Evolutionary conservation across 2,797 vertebrate species (phyloP), one percentile per base, ranked within the genome.

Genomic region (Falco concolor): DNA sequence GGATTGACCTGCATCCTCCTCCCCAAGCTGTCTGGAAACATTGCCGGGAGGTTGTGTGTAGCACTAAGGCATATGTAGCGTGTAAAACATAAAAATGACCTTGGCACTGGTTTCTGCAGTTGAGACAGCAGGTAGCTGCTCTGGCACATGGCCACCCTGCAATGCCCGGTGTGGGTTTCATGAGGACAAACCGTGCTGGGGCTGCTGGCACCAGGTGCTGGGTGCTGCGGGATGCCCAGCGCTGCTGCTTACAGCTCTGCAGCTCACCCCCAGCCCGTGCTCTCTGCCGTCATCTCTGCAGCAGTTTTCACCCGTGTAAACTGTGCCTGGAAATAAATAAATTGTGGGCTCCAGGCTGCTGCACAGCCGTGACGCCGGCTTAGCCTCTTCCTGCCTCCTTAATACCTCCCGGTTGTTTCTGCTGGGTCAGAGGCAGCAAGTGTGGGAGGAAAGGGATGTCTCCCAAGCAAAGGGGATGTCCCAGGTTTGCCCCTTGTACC

Each of bases 1-100:
- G 38, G 19, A 6, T 53, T 57, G 50, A 30, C 22, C 40, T 2
- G 2, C 63, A 19, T 20, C 50, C 36, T 34, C 40, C 53, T 63
- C 28, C 36, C 73, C 0, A 3, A 34, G 36, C 27, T 6, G 10
- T 6, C 65, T 5, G 68, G 32, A 40, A 47, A 16, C 27, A 1
- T 20, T 5, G 27, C 27, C 3, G 4, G 20, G 38, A 18, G 14
- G 6, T 9, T 20, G 32, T 21, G 77, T 11, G 36, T 25, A 11
- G 27, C 25, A 7, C 49, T 16, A 3, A 30, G 53, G 40, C 27
- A 25, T 5, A 1, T 2, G 7, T 2, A 13, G 64, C 2, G 69
- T 23, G 2, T 6, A 23, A 32, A 80, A 17, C 20, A 22, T 10
- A 12, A 14, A 13, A 45, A 36, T 13, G 30, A 47, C 63, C 80